Conservation (phyloP, 2,888 invertebrate genomes). For the Pterostichus madidus region DNA sequence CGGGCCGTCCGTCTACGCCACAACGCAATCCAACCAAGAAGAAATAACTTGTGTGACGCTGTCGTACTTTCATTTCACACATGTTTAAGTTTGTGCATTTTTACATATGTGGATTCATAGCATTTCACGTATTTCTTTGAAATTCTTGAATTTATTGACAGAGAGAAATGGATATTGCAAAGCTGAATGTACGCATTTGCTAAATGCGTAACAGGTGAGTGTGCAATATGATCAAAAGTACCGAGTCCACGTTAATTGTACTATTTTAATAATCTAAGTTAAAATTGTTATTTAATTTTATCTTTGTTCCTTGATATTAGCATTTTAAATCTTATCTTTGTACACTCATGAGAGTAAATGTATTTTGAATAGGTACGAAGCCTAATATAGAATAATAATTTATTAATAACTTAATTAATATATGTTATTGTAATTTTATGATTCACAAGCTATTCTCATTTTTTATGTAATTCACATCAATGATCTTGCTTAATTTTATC, state of each 20-base stretch:
- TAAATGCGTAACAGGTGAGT: constrained; percentile 20
- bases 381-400: constrained; percentile 63
- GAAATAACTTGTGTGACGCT: constrained; percentile 75
- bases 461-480: constrained; percentile 32
- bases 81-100: constrained; percentile 62
- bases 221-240: constrained; percentile 60
- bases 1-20: constrained; percentile 91
- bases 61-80: constrained; percentile 58
- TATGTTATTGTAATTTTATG: constrained; percentile 45
- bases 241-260: constrained; percentile 57
- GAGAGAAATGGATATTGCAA: constrained; percentile 45
- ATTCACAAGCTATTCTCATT: constrained; percentile 56
- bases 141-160: constrained; percentile 24
- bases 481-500: constrained; percentile 31
- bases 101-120: constrained; percentile 62
- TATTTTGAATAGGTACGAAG: constrained; percentile 55
- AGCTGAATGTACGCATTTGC: constrained; percentile 30
- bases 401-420: constrained; percentile 62
- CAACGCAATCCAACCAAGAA: constrained; percentile 87
- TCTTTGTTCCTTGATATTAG: constrained; percentile 54
- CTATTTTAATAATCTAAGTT: constrained; percentile 46
- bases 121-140: constrained; percentile 46
- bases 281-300: constrained; percentile 66
- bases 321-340: constrained; percentile 59
- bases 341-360: constrained; percentile 45